Evolutionary conservation across 2,797 vertebrate species (phyloP).

Genomic region (Epinephelus malabaricus): DNA sequence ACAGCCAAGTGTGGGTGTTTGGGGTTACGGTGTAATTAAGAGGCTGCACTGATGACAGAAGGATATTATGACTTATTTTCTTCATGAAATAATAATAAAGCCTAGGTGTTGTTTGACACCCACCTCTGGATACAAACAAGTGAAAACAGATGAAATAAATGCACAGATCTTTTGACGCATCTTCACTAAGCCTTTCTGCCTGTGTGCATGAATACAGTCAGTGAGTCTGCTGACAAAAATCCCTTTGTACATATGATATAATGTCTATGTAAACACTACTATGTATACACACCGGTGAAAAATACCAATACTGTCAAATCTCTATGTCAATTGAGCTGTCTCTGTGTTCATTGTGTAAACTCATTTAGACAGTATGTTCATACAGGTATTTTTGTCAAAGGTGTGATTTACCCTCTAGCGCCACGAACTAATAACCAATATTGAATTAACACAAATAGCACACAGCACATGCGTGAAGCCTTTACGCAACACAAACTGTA

Average conservation of each 20-base stretch:
- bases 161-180: background rate
- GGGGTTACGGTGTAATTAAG: conserved; percentile 39
- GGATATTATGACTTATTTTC: conserved; percentile 23
- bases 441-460: background rate
- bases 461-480: background rate
- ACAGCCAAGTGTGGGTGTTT: conserved; percentile 50
- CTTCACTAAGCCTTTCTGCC: conserved; percentile 38
- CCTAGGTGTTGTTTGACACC: conserved; percentile 13
- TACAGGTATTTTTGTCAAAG: background rate
- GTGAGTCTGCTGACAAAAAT: conserved; percentile 42
- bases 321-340: conserved; percentile 58
- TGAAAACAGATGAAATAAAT: conserved; percentile 1
- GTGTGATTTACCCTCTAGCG: background rate
- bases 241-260: conserved; percentile 58
- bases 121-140: conserved; percentile 27
- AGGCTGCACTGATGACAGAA: conserved; percentile 31
- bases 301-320: conserved; percentile 51
- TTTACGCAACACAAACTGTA: background rate
- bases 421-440: background rate
- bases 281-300: conserved; percentile 26
- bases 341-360: conserved; percentile 50
- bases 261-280: conserved; percentile 50
- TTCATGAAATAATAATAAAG: conserved; percentile 39
- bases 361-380: background rate
- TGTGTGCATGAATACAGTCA: conserved; percentile 8